Conservation (phyloP, 2,888 invertebrate species). For the Lampropteryx suffumata region DNA sequence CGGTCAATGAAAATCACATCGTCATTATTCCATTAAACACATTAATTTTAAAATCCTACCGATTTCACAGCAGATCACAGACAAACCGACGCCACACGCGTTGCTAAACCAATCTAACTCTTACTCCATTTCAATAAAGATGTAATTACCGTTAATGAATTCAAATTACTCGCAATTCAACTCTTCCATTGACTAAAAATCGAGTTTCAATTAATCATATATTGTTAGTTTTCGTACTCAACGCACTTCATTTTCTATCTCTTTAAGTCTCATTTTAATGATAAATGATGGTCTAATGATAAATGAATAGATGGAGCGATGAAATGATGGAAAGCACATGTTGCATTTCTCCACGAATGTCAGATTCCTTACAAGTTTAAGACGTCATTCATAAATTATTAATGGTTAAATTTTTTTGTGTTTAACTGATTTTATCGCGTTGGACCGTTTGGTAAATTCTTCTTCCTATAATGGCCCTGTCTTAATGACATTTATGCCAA, state of each 20-base stretch:
- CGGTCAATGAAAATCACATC: constrained; percentile 14
- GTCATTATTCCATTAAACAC: constrained; percentile 46
- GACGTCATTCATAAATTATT: constrained; percentile 76
- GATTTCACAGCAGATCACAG: constrained; percentile 45
- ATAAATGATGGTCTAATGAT: constrained; percentile 71
- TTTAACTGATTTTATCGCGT: constrained; percentile 38
- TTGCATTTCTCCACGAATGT: constrained; percentile 58
- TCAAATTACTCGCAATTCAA: constrained; percentile 22
- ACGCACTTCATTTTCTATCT: constrained; percentile 79
- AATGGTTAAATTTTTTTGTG: constrained; percentile 56
- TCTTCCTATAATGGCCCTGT: no score
- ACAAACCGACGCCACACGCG: constrained; percentile 57
- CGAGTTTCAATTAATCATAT: constrained; percentile 74
- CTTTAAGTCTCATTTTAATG: constrained; percentile 81
- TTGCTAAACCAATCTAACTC: constrained; percentile 34
- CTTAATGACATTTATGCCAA: no score
- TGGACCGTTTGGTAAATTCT: neutral
- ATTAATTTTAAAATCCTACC: constrained; percentile 42
- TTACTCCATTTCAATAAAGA: constrained; percentile 37
- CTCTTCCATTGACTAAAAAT: constrained; percentile 45
- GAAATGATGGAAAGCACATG: constrained; percentile 72
- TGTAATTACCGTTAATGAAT: constrained; percentile 50
- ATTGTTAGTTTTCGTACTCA: constrained; percentile 76
- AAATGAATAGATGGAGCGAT: constrained; percentile 66
- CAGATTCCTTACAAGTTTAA: constrained; percentile 73